phyloP scores from a whole-genome alignment of 2,888 invertebrate genomes.

The Petrolisthes cinctipes region DNA sequence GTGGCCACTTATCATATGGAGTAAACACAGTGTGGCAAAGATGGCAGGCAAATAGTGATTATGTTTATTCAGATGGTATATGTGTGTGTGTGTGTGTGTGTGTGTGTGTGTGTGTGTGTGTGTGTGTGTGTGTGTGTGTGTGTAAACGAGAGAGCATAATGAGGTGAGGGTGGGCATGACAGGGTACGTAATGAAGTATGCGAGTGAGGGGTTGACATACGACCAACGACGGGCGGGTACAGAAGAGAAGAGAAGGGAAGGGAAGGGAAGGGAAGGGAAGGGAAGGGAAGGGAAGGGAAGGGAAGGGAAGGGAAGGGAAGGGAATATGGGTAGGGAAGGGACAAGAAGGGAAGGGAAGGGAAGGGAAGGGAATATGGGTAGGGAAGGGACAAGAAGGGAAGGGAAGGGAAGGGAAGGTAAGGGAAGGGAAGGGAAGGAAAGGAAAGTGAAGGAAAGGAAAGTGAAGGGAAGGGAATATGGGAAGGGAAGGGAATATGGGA shows the following conservation, averaged over 20 bases:
- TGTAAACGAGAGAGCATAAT: neutral
- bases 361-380: neutral
- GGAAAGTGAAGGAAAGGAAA: neutral
- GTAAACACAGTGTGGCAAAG: too few relatives aligned
- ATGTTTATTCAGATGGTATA: neutral
- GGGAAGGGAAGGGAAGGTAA: neutral
- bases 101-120: conserved; percentile 32
- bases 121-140: conserved; percentile 28
- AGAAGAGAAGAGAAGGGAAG: neutral
- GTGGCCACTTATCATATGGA: too few relatives aligned
- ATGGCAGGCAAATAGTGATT: too few relatives aligned
- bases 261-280: neutral
- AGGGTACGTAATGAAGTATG: neutral
- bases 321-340: neutral
- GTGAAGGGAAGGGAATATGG: neutral
- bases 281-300: neutral
- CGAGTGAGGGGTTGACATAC: neutral
- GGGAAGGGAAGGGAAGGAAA: neutral
- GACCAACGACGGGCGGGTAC: too few relatives aligned
- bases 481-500: neutral
- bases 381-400: neutral
- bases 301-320: neutral
- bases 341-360: neutral
- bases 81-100: conserved; percentile 14
- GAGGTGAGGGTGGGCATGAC: neutral